Evolutionary conservation across 2,888 invertebrate species (phyloP), one percentile per base, ranked within the genome.

Genomic region (Ochropleura leucogaster): DNA sequence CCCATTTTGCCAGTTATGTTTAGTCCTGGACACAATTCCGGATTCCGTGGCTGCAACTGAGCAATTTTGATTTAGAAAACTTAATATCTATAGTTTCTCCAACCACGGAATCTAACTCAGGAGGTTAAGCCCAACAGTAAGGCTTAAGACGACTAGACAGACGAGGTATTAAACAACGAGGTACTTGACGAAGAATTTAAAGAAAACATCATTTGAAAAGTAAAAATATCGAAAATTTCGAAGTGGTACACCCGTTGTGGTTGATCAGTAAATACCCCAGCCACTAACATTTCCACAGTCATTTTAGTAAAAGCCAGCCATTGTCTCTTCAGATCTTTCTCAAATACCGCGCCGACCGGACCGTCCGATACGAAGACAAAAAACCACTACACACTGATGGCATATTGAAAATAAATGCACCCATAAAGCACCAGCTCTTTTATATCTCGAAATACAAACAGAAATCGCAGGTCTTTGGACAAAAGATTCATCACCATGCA

Each of bases 271-370:
- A 57, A 68, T 20, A 64, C 20, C 4, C 67, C 66, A 40, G 65
- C 57, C 57, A 74, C 70, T 83, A 80, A 81, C 82, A 83, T 82
- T 87, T 86, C 87, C 86, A 74, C 80, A 87, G 89, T 92, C 89
- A 94, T 95, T 94, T 92, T 80, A 88, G 90, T 94, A 92, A 95
- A 93, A 95, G 94, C 94, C 85, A 81, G 87, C 91, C 88, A 93
- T 95, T 94, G 93, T 93, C 91, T 92, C 88, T 89, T 92, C 92
- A 91, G 90, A 92, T 90, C 89, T 89, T 89, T 89, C 91, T 92
- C 93, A 92, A 93, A 93, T 91, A 91, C 85, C 85, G 85, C 86
- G 84, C 85, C 80, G 72, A 88, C 87, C 86, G 88, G 72, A 88
- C 87, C 86, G 88, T 82, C 91, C 90, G 87, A 91, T 90, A 90